Evolutionary conservation across 2,797 vertebrate species (phyloP), one percentile per base, ranked within the genome.

Genomic region (Enteromius viviparus): DNA sequence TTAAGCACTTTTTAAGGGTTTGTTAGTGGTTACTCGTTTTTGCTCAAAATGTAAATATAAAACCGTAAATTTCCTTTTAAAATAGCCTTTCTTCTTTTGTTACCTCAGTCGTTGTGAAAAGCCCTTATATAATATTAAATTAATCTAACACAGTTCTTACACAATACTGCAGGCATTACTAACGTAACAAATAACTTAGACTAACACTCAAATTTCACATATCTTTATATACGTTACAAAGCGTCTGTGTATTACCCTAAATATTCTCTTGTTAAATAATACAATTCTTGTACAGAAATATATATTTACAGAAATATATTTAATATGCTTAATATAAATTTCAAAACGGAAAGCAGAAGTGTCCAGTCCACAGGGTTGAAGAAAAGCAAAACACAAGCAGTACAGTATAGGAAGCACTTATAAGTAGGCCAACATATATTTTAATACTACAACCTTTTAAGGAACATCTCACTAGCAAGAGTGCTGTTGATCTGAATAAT

Each of bases 391-490:
- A 60, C 34, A 55, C 37, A 34, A n/a, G 17, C 74, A 26, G 12
- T 65, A 45, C 74, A 64, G 19, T 23, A 77, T 19, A 60, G 64
- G 53, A 78, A 66, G 55, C 79, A 77, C 72, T 71, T 77, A 10
- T 65, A 65, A 60, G 47, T 37, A 40, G 37, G 37, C 37, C 37
- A 8, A 80, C 78, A 79, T 78, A 75, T 53, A 53, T 53, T 42
- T 87, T 87, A 91, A 88, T 91, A 88, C 92, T 93, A 92, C 90
- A 89, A 91, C 91, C 68, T 77, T 66, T 10, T 69, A 47, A 68
- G 9, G 29, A 70, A 70, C 12, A 70, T 79, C 55, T 32, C 23
- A 65, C 42, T n/a, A 78, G 42, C 40, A n/a, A 47, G 42, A 23
- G 15, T 58, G 12, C 21, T 58, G 51, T 23, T 76, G 19, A n/a